These are phyloP conservation scores for Synanthedon andrenaeformis DNA, from an alignment of 2,888 invertebrate species.

Conservation along the genomic window DNA sequence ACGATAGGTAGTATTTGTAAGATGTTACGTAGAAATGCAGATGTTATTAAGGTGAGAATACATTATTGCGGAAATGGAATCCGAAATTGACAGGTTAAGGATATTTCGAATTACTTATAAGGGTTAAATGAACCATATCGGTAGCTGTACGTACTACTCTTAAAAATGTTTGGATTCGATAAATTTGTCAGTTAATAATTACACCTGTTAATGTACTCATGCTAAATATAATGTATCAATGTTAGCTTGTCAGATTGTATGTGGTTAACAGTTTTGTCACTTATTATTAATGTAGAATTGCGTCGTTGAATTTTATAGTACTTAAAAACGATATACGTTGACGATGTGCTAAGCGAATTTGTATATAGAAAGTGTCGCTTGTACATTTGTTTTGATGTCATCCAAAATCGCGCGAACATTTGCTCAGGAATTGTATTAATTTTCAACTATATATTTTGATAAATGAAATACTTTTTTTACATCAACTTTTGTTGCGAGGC, in stretches of 20 bases:
- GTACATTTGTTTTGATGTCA: constrained; percentile 25
- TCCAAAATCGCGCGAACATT: constrained; percentile 16
- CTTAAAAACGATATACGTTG: constrained; percentile 25
- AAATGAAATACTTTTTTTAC: constrained; percentile 33
- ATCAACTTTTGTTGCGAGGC: constrained; percentile 40
- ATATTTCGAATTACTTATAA: constrained; percentile 22
- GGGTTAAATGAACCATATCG: constrained; percentile 61
- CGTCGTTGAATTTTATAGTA: constrained; percentile 54
- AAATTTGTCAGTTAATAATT: constrained; percentile 52
- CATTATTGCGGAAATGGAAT: constrained; percentile 34
- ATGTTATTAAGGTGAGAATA: constrained; percentile 29
- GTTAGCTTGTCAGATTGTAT: constrained; percentile 62
- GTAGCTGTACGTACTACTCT: constrained; percentile 42
- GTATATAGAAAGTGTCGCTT: constrained; percentile 47
- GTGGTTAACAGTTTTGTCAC: constrained; percentile 48
- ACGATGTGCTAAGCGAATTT: constrained; percentile 28
- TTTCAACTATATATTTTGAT: constrained; percentile 46
- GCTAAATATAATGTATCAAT: constrained; percentile 57
- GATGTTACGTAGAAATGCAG: constrained; percentile 50
- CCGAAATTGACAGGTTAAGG: constrained; percentile 46
- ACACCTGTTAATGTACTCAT: constrained; percentile 69
- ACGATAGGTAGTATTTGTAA: constrained; percentile 45
- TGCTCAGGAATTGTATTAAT: constrained; percentile 68
- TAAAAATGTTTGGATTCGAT: constrained; percentile 51
- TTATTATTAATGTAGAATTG: constrained; percentile 44